Conservation (phyloP, 2,797 vertebrate species). For the Pelodytes ibericus region DNA sequence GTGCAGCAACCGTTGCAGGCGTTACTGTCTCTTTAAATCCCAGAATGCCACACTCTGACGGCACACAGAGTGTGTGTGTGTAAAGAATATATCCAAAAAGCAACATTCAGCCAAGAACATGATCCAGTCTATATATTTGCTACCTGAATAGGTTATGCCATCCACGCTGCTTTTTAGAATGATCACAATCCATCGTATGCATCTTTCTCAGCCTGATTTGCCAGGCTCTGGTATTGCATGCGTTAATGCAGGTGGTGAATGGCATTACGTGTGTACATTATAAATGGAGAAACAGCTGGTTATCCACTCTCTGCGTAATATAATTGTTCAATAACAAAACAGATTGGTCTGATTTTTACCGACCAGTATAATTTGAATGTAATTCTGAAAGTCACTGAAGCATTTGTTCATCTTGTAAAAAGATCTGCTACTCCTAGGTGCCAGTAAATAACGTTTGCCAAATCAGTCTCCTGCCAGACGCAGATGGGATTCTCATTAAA, state of each 20-base stretch:
- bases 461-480: conserved; percentile 25
- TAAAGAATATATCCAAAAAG: too few relatives aligned
- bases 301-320: conserved; percentile 13
- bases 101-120: too few relatives aligned
- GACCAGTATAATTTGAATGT: conserved; percentile 27
- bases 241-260: neutral
- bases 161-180: too few relatives aligned
- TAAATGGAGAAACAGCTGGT: conserved; percentile 30
- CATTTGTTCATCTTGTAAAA: conserved; percentile 49
- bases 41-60: too few relatives aligned
- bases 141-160: too few relatives aligned
- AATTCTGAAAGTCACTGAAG: conserved; percentile 40
- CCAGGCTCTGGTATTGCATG: neutral
- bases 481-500: conserved; percentile 43
- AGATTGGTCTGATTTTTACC: conserved; percentile 22
- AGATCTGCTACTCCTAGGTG: conserved; percentile 41
- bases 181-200: too few relatives aligned
- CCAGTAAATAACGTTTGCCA: conserved; percentile 39
- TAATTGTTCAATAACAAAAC: conserved; percentile 32
- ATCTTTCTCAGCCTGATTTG: too few relatives aligned
- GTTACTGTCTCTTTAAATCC: too few relatives aligned
- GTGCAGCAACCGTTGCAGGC: too few relatives aligned
- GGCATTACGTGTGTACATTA: neutral
- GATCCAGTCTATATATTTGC: too few relatives aligned
- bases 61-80: too few relatives aligned